phyloP scores from a whole-genome alignment of 2,888 invertebrate species.

The Habrosyne pyritoides region DNA sequence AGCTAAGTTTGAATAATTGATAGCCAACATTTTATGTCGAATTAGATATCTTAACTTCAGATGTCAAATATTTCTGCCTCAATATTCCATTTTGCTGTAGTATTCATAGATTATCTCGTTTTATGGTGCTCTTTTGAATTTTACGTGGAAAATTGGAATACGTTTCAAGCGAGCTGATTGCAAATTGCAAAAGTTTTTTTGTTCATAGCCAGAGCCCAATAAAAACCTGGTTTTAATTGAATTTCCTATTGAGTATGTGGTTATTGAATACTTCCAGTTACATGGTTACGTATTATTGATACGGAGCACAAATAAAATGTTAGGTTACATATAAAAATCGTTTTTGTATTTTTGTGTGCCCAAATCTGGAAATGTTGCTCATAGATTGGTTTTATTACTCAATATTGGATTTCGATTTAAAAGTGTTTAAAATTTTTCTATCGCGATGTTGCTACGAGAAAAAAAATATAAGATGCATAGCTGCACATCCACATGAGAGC shows the following conservation, averaged over 20 bases:
- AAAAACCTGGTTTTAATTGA: slow-evolving; percentile 4
- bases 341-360: too few relatives aligned
- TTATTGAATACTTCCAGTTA: background rate
- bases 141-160: slow-evolving; percentile 1
- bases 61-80: background rate
- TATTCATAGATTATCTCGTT: background rate
- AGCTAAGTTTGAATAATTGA: background rate
- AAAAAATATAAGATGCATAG: too few relatives aligned
- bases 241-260: background rate
- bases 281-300: too few relatives aligned
- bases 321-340: too few relatives aligned
- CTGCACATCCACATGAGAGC: too few relatives aligned
- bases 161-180: background rate
- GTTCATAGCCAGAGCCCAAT: background rate
- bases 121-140: background rate
- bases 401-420: too few relatives aligned
- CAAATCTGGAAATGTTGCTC: too few relatives aligned
- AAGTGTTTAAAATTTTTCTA: too few relatives aligned
- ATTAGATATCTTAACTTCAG: background rate
- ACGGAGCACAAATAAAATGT: too few relatives aligned
- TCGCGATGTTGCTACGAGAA: too few relatives aligned
- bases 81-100: background rate
- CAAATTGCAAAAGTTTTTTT: background rate
- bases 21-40: background rate
- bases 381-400: too few relatives aligned